Conservation (phyloP, 1,140 invertebrate genomes). For the Palaemon carinicauda region DNA sequence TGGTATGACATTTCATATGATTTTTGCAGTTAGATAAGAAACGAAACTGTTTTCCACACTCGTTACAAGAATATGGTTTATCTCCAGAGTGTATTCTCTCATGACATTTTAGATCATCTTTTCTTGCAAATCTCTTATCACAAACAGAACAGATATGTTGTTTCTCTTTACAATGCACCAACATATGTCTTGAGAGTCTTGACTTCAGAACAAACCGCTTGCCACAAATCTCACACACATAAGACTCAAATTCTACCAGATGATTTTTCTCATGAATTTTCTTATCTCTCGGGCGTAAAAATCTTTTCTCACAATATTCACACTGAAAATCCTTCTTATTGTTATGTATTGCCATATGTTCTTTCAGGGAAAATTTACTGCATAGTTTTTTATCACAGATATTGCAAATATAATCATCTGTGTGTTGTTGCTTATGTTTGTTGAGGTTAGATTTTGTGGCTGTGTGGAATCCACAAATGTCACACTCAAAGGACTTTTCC, state of each 20-base stretch:
- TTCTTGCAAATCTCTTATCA: slow-evolving; percentile 24
- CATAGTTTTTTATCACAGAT: slow-evolving; percentile 24
- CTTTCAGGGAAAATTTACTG: slow-evolving; percentile 41
- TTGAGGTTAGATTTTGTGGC: slow-evolving; percentile 38
- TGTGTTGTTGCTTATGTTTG: slow-evolving; percentile 28
- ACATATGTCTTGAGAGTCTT: slow-evolving; percentile 16
- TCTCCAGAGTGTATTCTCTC: slow-evolving; percentile 37
- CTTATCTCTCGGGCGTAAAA: neutral
- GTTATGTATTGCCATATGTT: slow-evolving; percentile 28
- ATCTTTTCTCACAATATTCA: slow-evolving; percentile 17
- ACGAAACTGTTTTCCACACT: slow-evolving; percentile 30
- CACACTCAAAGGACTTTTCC: slow-evolving; percentile 23
- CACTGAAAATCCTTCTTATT: slow-evolving; percentile 7
- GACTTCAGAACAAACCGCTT: slow-evolving; percentile 27
- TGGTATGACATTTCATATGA: slow-evolving; percentile 20
- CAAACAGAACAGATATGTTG: slow-evolving; percentile 23
- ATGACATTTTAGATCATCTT: slow-evolving; percentile 40
- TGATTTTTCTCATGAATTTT: slow-evolving; percentile 24
- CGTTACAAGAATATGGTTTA: slow-evolving; percentile 31
- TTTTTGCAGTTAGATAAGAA: slow-evolving; percentile 25
- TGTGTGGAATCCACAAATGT: slow-evolving; percentile 14
- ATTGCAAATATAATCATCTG: neutral
- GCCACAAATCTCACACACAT: slow-evolving; percentile 14
- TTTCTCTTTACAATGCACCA: slow-evolving; percentile 23
- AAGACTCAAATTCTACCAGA: neutral